Evolutionary conservation across 2,797 vertebrate genomes (phyloP).

Genomic region (Semotilus atromaculatus): DNA sequence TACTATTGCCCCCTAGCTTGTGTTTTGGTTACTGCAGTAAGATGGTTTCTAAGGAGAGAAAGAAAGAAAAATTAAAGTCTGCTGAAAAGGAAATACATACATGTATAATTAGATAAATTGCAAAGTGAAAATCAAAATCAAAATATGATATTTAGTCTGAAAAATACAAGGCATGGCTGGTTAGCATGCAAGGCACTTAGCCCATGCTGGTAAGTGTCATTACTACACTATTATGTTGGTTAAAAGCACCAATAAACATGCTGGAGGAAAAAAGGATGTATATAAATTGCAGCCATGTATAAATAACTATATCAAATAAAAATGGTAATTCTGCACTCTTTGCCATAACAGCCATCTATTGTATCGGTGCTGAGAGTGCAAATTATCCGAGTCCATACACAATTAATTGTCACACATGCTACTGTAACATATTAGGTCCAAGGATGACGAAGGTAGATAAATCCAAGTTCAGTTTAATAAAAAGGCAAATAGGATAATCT

Average conservation of each 20-base stretch:
- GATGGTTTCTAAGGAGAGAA: background rate
- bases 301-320: background rate
- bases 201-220: background rate
- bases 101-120: background rate
- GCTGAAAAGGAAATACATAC: background rate
- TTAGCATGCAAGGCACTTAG: background rate
- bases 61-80: background rate
- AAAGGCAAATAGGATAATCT: too few species aligned
- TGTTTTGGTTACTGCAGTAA: constrained; percentile 31
- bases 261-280: background rate
- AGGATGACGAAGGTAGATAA: too few species aligned
- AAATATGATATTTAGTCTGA: background rate
- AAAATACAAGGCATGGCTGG: background rate
- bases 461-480: too few species aligned
- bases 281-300: background rate
- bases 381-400: background rate
- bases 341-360: background rate
- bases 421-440: too few species aligned
- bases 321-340: background rate
- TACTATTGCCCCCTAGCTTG: constrained; percentile 60
- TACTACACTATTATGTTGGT: background rate
- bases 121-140: background rate
- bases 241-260: background rate
- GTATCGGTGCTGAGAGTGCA: background rate
- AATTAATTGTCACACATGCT: background rate